These are phyloP conservation scores for Sturmia bella DNA, from an alignment of 2,888 invertebrate species.

Conservation along the genomic window DNA sequence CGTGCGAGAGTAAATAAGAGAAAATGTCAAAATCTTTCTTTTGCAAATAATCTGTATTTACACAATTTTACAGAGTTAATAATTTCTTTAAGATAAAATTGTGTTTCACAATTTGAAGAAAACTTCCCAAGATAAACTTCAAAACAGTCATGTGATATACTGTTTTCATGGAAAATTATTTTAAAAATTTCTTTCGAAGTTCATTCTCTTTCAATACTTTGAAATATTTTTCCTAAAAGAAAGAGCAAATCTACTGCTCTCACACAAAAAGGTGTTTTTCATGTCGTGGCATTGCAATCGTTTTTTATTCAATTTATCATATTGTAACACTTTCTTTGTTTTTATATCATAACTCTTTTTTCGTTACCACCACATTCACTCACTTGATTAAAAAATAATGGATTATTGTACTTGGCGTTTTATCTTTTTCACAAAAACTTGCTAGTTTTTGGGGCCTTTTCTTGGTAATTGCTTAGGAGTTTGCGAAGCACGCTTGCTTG, in stretches of 20 bases:
- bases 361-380: constrained; percentile 86
- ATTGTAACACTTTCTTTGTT: constrained; percentile 51
- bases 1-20: background rate
- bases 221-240: background rate
- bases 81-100: background rate
- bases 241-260: constrained; percentile 2
- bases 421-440: constrained; percentile 87
- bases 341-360: constrained; percentile 54
- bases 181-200: background rate
- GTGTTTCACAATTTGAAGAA: background rate
- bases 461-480: constrained; percentile 72
- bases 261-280: constrained; percentile 6
- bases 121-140: constrained; percentile 14
- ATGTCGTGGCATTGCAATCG: constrained; percentile 61
- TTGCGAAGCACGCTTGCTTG: constrained; percentile 66
- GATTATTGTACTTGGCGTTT: constrained; percentile 76
- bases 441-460: constrained; percentile 78
- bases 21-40: constrained; percentile 11
- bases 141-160: constrained; percentile 45
- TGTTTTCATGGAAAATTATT: constrained; percentile 4
- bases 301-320: constrained; percentile 32
- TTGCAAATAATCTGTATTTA: constrained; percentile 1
- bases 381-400: constrained; percentile 88
- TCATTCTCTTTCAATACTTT: constrained; percentile 6
- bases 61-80: background rate